Conservation (phyloP, 2,888 invertebrate genomes). For the Hydrotaea diabolus region DNA sequence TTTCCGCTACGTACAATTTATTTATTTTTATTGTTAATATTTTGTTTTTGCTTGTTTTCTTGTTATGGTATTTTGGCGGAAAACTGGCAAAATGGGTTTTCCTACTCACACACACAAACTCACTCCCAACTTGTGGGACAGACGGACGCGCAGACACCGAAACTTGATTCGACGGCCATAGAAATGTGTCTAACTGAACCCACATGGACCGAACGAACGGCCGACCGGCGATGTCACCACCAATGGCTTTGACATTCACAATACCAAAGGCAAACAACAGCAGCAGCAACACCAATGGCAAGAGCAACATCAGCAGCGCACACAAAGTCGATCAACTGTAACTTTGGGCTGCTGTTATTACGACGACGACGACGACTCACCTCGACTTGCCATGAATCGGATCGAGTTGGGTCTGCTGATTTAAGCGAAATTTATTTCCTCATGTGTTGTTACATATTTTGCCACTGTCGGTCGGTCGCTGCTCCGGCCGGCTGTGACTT, state of each 20-base stretch:
- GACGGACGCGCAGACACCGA: neutral
- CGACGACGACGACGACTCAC: neutral
- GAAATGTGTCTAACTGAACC: constrained; percentile 36
- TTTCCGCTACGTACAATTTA: neutral
- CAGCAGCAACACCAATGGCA: neutral
- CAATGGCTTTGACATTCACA: constrained; percentile 68
- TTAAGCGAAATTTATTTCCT: constrained; percentile 26
- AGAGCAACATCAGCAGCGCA: neutral
- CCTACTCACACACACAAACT: constrained; percentile 47
- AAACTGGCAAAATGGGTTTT: constrained; percentile 62
- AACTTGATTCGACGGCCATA: constrained; percentile 28
- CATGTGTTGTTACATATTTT: constrained; percentile 15
- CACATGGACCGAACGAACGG: constrained; percentile 33
- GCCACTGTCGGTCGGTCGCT: neutral
- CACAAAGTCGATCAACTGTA: constrained; percentile 63
- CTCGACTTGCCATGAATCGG: neutral
- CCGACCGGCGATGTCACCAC: constrained; percentile 53
- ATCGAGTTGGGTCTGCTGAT: neutral
- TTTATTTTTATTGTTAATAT: constrained; percentile 44
- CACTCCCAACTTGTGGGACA: constrained; percentile 4
- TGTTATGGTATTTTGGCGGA: constrained; percentile 58
- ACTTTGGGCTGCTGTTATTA: constrained; percentile 45
- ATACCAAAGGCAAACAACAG: constrained; percentile 26
- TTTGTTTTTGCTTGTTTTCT: constrained; percentile 41
- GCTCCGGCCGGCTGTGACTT: neutral